Conservation (phyloP, 2,888 invertebrate species). For the Nysson spinosus region DNA sequence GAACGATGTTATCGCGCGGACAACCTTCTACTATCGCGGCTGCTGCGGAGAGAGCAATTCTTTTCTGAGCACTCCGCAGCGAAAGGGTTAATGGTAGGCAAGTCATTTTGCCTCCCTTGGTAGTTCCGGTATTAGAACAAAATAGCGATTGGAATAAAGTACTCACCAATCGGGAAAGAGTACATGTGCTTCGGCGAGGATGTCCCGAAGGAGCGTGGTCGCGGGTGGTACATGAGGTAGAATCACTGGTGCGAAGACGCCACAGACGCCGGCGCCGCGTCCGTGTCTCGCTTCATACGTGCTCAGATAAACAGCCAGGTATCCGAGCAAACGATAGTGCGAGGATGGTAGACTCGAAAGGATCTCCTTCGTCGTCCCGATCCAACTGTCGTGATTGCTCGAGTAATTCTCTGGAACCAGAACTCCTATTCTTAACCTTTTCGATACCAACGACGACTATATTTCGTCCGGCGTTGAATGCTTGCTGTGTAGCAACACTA, state of each 20-base stretch:
- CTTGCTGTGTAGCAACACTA: no score
- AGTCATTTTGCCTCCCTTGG: no score
- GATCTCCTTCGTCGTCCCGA: slow-evolving; percentile 69
- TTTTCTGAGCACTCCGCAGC: no score
- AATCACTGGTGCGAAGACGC: slow-evolving; percentile 74
- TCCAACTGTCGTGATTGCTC: slow-evolving; percentile 69
- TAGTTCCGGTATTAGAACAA: no score
- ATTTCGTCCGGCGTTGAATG: no score
- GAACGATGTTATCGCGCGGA: no score
- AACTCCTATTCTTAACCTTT: background rate
- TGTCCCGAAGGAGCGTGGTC: slow-evolving; percentile 72
- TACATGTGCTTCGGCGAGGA: slow-evolving; percentile 68
- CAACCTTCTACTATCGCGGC: no score
- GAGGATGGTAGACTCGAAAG: slow-evolving; percentile 67
- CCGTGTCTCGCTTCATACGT: slow-evolving; percentile 73
- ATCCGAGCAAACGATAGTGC: slow-evolving; percentile 72
- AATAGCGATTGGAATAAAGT: no score
- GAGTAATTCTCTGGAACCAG: slow-evolving; percentile 62
- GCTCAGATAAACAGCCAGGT: slow-evolving; percentile 71
- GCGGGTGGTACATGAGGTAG: slow-evolving; percentile 75
- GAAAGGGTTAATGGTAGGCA: no score
- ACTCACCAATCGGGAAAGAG: slow-evolving; percentile 74
- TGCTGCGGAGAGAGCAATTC: no score
- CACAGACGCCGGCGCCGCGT: slow-evolving; percentile 71
- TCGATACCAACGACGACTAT: no score